Conservation (phyloP, 2,113 vertebrate genomes). For the Sturnus vulgaris region DNA sequence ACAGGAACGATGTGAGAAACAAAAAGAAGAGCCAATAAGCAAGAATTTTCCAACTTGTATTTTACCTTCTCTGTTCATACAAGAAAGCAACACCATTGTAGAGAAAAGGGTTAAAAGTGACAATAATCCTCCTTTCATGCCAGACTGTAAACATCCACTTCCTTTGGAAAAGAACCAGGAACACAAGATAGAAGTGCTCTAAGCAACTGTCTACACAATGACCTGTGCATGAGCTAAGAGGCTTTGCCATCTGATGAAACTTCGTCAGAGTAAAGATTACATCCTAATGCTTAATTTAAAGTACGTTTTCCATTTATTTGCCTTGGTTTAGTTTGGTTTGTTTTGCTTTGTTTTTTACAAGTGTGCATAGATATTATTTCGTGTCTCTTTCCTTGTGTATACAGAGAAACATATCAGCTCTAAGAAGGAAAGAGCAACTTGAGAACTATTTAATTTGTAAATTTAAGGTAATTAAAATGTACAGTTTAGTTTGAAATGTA, state of each 20-base stretch:
- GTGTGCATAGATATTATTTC: background rate
- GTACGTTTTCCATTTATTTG: background rate
- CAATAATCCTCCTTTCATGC: background rate
- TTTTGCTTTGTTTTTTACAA: background rate
- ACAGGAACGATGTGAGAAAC: background rate
- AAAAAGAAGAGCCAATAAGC: background rate
- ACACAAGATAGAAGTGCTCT: background rate
- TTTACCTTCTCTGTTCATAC: background rate
- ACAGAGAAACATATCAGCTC: background rate
- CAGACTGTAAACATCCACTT: background rate
- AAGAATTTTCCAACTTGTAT: background rate
- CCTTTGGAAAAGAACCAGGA: background rate
- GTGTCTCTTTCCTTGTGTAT: background rate
- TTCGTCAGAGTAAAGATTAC: background rate
- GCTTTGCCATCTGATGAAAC: background rate
- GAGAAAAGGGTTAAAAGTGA: background rate
- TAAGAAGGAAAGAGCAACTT: background rate
- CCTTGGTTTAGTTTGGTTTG: background rate
- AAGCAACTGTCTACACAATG: background rate
- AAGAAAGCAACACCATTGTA: background rate
- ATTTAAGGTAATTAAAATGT: background rate
- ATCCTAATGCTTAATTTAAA: background rate
- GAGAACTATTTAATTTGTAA: background rate
- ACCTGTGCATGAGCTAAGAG: background rate
- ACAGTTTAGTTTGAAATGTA: background rate